Evolutionary conservation across 2,113 vertebrate species (phyloP), one percentile per base, ranked within the genome.

Genomic region (Heterotilapia buettikoferi): DNA sequence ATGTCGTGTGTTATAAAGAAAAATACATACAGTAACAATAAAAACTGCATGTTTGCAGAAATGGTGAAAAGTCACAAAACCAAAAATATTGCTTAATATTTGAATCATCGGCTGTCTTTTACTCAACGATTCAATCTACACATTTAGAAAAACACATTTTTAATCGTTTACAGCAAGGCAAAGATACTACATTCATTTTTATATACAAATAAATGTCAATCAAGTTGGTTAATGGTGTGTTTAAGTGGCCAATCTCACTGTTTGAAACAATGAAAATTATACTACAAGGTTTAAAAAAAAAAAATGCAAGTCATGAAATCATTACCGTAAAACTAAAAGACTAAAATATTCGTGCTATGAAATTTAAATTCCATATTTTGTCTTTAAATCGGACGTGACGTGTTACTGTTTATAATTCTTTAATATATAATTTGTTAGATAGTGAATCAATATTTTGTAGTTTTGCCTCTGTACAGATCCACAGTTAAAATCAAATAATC

Each of bases 111-210:
- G 68, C 24, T 29, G 5, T 26, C 8, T 45, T 73, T 24, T 66
- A 66, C 19, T 2, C 19, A 66, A 66, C 0, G 33, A 38, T 3
- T 66, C 33, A 66, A 66, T 21, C 19, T 21, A 66, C 61, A 38
- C 6, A 2, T 38, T 66, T 38, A n/a, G 0, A 76, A 24, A 76
- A 47, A 11, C 9, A 6, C 0, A 47, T 76, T 47, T 26, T 45
- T 71, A 71, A 71, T 43, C 0, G 8, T 71, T 43, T 0, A 16
- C 21, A 24, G 40, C 7, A 6, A 73, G n/a, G 38, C n/a, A 43
- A 71, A 16, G 0, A 8, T 18, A 47, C 24, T 47, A 76, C 1
- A 0, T 6, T 45, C 21, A 45, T 24, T 26, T 24, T 5, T 76
- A 38, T 66, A 38, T 21, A 13, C 10, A 38, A 8, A 66, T 26